Evolutionary conservation across 2,888 invertebrate species (phyloP).

Genomic region (Zelleria hepariella): DNA sequence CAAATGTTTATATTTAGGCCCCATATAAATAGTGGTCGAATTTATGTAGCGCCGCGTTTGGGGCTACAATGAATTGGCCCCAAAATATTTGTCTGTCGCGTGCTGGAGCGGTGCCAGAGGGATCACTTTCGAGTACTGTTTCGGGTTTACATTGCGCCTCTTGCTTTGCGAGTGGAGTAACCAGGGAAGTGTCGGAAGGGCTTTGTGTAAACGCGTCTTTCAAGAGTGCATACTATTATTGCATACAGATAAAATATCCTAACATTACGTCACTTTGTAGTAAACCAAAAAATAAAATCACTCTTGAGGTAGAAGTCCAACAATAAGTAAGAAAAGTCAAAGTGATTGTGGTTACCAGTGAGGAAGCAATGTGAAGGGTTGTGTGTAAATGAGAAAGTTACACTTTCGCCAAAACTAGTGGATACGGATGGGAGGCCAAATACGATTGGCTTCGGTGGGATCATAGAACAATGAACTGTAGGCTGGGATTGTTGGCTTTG

Average conservation of each 20-base stretch:
- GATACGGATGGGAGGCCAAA: neutral
- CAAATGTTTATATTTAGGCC: constrained; percentile 51
- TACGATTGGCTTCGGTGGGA: neutral
- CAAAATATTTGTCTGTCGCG: constrained; percentile 63
- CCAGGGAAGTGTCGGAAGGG: neutral
- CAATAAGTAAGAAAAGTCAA: neutral
- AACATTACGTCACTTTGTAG: too few relatives aligned
- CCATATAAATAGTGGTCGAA: constrained; percentile 52
- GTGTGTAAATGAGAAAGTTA: neutral
- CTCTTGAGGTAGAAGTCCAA: too few relatives aligned
- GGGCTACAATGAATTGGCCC: constrained; percentile 54
- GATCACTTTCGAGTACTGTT: constrained; percentile 40
- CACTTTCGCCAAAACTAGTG: constrained; percentile 4
- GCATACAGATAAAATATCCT: too few relatives aligned
- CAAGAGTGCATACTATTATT: too few relatives aligned
- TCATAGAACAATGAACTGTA: neutral
- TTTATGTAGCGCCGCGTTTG: constrained; percentile 40
- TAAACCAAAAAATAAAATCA: too few relatives aligned
- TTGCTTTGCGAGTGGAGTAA: neutral
- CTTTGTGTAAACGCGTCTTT: neutral
- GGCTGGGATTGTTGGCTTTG: neutral
- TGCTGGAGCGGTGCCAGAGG: constrained; percentile 54
- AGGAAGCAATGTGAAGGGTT: neutral
- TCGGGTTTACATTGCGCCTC: constrained; percentile 22
- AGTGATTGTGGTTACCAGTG: neutral